Evolutionary conservation across 2,113 vertebrate genomes (phyloP).

Genomic region (Elachura formosa): DNA sequence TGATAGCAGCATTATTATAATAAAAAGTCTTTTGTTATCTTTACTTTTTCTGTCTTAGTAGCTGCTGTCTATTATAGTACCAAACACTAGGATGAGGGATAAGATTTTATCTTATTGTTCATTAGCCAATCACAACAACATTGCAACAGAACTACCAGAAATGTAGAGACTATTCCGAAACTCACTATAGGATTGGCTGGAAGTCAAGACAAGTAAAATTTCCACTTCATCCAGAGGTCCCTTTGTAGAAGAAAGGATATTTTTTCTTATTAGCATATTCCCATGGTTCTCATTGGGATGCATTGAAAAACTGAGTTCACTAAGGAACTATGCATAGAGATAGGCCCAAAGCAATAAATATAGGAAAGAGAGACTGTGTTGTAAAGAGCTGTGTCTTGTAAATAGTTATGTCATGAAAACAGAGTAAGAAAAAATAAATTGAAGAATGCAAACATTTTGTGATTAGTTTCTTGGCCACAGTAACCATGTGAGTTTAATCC

Average conservation of each 20-base stretch:
- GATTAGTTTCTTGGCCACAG: neutral
- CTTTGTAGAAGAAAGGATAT: neutral
- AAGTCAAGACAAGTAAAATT: neutral
- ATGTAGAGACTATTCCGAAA: neutral
- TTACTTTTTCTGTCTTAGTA: neutral
- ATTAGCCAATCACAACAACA: neutral
- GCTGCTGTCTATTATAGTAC: neutral
- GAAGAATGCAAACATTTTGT: neutral
- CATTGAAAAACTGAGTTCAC: neutral
- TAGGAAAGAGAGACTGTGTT: neutral
- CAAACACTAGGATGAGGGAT: neutral
- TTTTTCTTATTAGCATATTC: neutral
- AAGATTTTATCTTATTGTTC: neutral
- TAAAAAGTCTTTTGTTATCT: neutral
- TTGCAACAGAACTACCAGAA: neutral
- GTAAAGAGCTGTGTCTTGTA: neutral
- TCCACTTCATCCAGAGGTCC: neutral
- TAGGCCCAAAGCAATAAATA: neutral
- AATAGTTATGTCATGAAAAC: neutral
- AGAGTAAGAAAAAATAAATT: neutral
- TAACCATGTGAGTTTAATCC: neutral
- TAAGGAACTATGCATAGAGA: neutral
- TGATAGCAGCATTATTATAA: neutral
- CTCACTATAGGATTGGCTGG: neutral
- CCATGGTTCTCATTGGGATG: neutral